Conservation (phyloP, 2,888 invertebrate species). For the Drosophila picticornis region DNA sequence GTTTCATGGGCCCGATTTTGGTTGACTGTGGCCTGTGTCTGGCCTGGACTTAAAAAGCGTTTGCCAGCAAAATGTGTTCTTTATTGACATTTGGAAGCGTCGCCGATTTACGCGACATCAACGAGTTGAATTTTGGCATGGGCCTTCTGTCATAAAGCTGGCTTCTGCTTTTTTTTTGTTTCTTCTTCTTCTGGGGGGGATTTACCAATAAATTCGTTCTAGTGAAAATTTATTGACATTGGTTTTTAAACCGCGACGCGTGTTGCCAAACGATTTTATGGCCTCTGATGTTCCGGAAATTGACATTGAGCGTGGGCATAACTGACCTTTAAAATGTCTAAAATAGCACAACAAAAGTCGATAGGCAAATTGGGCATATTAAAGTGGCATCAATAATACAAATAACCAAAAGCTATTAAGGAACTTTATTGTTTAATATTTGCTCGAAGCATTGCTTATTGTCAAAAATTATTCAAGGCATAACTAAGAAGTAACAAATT, state of each 20-base stretch:
- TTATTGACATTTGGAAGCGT: slow-evolving; percentile 75
- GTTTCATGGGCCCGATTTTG: slow-evolving; percentile 23
- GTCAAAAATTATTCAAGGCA: background rate
- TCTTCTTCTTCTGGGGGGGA: slow-evolving; percentile 28
- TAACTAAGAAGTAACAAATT: background rate
- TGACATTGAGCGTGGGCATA: slow-evolving; percentile 60
- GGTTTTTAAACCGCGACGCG: slow-evolving; percentile 80
- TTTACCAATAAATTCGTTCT: slow-evolving; percentile 80
- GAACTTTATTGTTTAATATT: background rate
- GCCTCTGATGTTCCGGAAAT: slow-evolving; percentile 53
- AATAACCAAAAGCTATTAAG: too few relatives aligned
- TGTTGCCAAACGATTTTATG: slow-evolving; percentile 70
- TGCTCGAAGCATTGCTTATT: background rate
- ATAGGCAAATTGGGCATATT: slow-evolving; percentile 36
- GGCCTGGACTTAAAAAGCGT: slow-evolving; percentile 35
- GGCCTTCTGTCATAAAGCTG: slow-evolving; percentile 69
- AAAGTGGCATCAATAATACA: slow-evolving; percentile 20
- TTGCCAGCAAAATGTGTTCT: slow-evolving; percentile 65
- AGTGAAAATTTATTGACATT: slow-evolving; percentile 80
- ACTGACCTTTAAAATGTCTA: slow-evolving; percentile 55
- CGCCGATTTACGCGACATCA: slow-evolving; percentile 70
- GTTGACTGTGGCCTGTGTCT: slow-evolving; percentile 14
- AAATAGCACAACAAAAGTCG: slow-evolving; percentile 20
- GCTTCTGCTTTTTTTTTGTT: background rate
- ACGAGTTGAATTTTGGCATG: slow-evolving; percentile 60